phyloP scores from a whole-genome alignment of 2,113 vertebrate species.

The Fulica atra region DNA sequence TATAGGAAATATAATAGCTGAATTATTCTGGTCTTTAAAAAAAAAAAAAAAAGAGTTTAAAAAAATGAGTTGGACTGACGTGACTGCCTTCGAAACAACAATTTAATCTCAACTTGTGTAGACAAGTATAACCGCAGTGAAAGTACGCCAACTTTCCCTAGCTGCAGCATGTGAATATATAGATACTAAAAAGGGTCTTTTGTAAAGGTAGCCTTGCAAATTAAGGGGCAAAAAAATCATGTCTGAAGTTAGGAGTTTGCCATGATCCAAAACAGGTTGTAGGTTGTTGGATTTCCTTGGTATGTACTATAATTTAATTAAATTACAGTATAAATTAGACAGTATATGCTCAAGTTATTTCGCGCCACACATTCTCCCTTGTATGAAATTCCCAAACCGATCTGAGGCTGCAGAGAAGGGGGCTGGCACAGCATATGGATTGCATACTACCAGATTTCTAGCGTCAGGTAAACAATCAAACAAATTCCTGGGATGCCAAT shows the following conservation, averaged over 20 bases:
- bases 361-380: background rate
- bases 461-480: accelerated
- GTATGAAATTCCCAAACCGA: background rate
- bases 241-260: background rate
- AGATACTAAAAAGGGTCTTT: background rate
- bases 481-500: background rate
- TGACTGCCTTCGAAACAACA: conserved; percentile 22
- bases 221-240: background rate
- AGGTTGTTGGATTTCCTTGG: background rate
- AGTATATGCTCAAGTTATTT: background rate
- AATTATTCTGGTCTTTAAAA: background rate
- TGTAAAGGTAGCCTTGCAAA: background rate
- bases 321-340: background rate
- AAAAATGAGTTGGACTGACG: background rate
- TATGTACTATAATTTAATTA: background rate
- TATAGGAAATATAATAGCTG: background rate
- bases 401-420: background rate
- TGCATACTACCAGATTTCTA: background rate
- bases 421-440: accelerated
- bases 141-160: background rate
- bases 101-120: conserved; percentile 15
- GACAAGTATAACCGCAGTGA: background rate
- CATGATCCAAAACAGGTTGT: background rate
- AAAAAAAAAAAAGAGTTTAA: background rate
- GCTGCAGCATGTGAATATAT: background rate